Conservation (phyloP, 2,888 invertebrate genomes). For the Orchesellides sinensis region DNA sequence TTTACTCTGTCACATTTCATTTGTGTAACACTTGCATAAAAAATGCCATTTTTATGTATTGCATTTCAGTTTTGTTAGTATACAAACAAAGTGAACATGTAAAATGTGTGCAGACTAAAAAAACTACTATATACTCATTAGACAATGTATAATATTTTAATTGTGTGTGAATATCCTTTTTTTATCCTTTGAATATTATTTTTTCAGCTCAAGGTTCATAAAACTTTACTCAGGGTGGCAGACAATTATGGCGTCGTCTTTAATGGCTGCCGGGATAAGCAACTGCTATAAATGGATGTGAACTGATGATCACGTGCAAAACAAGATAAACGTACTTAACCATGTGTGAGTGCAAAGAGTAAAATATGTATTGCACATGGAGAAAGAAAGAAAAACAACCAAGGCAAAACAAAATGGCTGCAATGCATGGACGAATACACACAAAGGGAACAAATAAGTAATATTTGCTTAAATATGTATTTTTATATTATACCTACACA, state of each 20-base stretch:
- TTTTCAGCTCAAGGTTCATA: too few species aligned
- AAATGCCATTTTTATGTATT: not conserved
- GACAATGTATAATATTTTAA: too few species aligned
- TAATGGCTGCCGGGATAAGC: not conserved
- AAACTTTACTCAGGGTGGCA: not conserved
- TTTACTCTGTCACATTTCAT: too few species aligned
- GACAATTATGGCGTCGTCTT: not conserved
- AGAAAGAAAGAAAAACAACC: not conserved
- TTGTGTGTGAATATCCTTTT: too few species aligned
- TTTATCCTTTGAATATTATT: too few species aligned
- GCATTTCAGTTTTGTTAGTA: not conserved
- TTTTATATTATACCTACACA: too few species aligned
- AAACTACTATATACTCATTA: too few species aligned
- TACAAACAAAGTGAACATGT: too few species aligned
- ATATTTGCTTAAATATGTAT: too few species aligned
- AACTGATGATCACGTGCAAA: constrained; percentile 45
- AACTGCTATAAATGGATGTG: constrained; percentile 2
- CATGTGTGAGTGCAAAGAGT: not conserved
- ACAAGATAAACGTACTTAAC: constrained; percentile 13
- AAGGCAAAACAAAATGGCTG: constrained; percentile 53
- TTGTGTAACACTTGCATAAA: not conserved
- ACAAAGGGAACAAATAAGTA: not conserved
- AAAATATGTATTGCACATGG: not conserved
- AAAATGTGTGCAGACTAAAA: too few species aligned
- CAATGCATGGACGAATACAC: constrained; percentile 21